Evolutionary conservation across 2,113 vertebrate genomes (phyloP).

Genomic region (Rhea americana): DNA sequence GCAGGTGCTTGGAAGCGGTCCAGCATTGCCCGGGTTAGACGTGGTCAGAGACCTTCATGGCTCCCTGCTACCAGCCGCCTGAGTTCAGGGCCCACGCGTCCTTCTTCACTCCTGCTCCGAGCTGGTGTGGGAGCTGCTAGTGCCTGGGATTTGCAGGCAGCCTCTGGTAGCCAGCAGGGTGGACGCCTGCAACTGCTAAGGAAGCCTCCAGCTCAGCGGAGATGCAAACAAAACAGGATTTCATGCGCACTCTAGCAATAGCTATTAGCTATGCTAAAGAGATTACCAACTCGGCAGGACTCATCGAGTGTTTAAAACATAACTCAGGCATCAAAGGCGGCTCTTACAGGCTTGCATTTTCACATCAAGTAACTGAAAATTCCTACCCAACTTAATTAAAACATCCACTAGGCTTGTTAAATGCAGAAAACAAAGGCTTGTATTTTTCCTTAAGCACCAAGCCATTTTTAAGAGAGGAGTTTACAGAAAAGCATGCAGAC

Average conservation of each 20-base stretch:
- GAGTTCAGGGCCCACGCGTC: background rate
- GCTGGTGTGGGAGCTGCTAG: background rate
- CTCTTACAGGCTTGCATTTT: slow-evolving; percentile 39
- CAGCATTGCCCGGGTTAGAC: fast-evolving
- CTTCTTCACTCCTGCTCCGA: too few relatives aligned
- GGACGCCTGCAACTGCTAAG: background rate
- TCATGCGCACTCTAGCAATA: slow-evolving; percentile 1
- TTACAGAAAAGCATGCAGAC: background rate
- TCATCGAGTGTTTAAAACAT: slow-evolving; percentile 51
- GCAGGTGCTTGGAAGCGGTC: background rate
- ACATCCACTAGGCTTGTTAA: slow-evolving; percentile 3
- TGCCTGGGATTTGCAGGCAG: background rate
- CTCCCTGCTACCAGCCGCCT: background rate
- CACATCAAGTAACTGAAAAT: slow-evolving; percentile 57
- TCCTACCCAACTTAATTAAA: slow-evolving; percentile 57
- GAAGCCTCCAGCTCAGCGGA: slow-evolving; percentile 1
- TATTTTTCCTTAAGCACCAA: background rate
- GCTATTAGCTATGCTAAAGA: slow-evolving; percentile 60
- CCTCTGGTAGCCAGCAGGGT: background rate
- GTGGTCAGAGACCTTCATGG: background rate
- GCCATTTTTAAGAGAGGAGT: background rate
- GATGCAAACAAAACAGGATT: slow-evolving; percentile 4
- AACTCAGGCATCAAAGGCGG: slow-evolving; percentile 44
- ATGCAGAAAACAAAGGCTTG: slow-evolving; percentile 4
- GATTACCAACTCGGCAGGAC: slow-evolving; percentile 59